Conservation (phyloP, 2,797 vertebrate species). For the Rallus crepitans region DNA sequence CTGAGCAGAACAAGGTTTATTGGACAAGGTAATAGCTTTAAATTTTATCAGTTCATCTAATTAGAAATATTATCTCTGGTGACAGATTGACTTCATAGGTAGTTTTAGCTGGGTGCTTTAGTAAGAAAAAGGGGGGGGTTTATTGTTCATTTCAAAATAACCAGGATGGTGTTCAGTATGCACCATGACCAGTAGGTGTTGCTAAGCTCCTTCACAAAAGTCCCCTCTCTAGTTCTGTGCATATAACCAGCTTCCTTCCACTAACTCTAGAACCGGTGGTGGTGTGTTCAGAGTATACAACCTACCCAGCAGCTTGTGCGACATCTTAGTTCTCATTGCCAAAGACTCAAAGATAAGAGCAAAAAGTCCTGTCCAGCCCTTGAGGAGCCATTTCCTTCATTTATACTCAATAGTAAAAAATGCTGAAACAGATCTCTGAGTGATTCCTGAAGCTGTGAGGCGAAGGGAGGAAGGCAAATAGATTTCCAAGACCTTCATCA, state of each 20-base stretch:
- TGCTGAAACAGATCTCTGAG: not conserved
- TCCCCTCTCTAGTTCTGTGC: not conserved
- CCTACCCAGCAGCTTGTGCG: not conserved
- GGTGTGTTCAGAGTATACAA: not conserved
- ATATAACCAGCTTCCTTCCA: not conserved
- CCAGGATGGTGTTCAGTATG: constrained; percentile 17
- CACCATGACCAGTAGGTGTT: constrained; percentile 67
- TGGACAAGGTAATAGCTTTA: not conserved
- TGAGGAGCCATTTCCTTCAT: not conserved
- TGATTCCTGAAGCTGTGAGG: not conserved
- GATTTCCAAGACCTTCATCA: not conserved
- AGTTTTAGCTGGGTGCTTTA: not conserved
- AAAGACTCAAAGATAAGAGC: not conserved
- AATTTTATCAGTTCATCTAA: not conserved
- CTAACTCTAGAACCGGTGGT: not conserved
- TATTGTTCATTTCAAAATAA: not conserved
- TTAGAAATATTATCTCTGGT: not conserved
- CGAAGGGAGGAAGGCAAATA: not conserved
- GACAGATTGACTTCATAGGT: not conserved
- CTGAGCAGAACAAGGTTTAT: not conserved
- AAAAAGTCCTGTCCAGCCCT: not conserved
- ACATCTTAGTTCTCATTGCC: not conserved
- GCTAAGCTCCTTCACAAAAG: constrained; percentile 54
- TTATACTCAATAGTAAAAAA: not conserved
- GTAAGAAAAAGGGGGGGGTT: not conserved